phyloP scores from a whole-genome alignment of 2,888 invertebrate species.

The Ornithoptera alexandrae region DNA sequence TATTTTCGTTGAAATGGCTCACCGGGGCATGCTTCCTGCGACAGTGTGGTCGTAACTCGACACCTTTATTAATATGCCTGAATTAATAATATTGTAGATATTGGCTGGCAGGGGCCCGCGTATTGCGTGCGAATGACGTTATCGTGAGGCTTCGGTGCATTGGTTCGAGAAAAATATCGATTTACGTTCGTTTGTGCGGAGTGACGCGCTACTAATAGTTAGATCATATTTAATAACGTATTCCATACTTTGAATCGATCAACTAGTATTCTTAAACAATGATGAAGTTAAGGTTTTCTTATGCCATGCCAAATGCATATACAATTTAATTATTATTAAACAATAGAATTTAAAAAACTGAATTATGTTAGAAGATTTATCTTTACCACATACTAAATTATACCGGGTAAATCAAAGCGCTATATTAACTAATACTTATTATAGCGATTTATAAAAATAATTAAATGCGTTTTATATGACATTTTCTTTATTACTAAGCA shows the following conservation, averaged over 20 bases:
- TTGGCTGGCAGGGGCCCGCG: slow-evolving; percentile 62
- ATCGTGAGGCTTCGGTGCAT: slow-evolving; percentile 71
- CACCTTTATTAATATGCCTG: slow-evolving; percentile 76
- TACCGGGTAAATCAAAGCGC: too few species aligned
- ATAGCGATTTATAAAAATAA: neutral
- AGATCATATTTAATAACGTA: slow-evolving; percentile 9
- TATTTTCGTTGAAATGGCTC: slow-evolving; percentile 72
- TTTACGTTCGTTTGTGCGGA: slow-evolving; percentile 50
- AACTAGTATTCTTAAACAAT: neutral
- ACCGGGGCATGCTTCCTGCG: slow-evolving; percentile 76
- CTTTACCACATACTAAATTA: too few species aligned
- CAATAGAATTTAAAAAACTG: too few species aligned
- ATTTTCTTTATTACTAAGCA: neutral
- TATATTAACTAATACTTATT: too few species aligned
- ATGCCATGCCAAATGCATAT: too few species aligned
- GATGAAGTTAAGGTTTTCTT: too few species aligned
- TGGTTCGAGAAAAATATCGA: slow-evolving; percentile 68
- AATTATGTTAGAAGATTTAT: too few species aligned
- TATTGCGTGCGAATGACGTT: slow-evolving; percentile 72
- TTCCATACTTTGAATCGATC: neutral
- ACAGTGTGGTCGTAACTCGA: slow-evolving; percentile 76
- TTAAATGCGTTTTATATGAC: neutral
- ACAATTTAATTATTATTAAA: too few species aligned
- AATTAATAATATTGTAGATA: slow-evolving; percentile 77
- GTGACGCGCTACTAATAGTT: slow-evolving; percentile 19